Base-by-base conservation (phyloP, 2,797 vertebrate species). In the Falco columbarius region DNA sequence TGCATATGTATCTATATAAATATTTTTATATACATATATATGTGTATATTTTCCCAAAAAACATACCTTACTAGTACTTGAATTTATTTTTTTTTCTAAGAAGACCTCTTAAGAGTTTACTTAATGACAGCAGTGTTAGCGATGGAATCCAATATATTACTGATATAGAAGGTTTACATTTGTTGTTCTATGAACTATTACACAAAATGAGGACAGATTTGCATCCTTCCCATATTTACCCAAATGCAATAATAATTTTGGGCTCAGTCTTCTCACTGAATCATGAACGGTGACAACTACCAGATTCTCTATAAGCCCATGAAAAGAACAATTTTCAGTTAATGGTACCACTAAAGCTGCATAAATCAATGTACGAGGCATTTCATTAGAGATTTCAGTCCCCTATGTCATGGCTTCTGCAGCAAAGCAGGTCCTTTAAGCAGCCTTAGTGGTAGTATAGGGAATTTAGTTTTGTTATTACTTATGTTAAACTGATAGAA, bases 381-480 rank as follows among this genome's bases (percentile, higher is more conserved):
- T 93, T 95, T 95, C 92, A 81, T 91, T 95, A 95, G 94, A 93
- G 93, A 92, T 94, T 96, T 94, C 86, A 59, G 89, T 91, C 68
- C 61, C 58, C 46, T 83, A 47, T 95, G 90, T 58, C 46, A 34
- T 72, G 90, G 79, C 77, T 96, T 83, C 92, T 75, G 61, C 92
- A 77, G 94, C 81, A 96, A 81, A 93, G 90, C 79, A 93, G 89
- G 94, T 91, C 84, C 81, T 93, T 87, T 96, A 88, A 93, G 86
- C 65, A 91, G 92, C 72, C 92, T 95, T 87, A 95, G 95, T 89
- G 38, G 42, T 91, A 68, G 79, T 61, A 62, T 51, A 34, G 90
- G 74, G 89, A 96, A 92, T 94, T 96, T 92, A 86, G 84, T 87
- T 97, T 92, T 95, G 83, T 96, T 97, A 94, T 92, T 95, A 77